Conservation (phyloP, 1,140 invertebrate species). For the Anthonomus grandis region DNA sequence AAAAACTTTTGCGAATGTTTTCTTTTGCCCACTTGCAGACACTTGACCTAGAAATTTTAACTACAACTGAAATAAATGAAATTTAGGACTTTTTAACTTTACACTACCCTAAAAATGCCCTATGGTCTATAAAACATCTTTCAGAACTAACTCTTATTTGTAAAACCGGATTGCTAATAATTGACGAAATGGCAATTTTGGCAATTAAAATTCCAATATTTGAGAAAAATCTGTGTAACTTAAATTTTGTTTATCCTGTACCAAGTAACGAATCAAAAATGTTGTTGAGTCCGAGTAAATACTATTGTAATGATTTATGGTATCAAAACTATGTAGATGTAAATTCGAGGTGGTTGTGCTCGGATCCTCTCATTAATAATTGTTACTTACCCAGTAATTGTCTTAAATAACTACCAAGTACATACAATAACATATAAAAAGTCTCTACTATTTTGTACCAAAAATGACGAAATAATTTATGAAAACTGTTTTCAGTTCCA, state of each 20-base stretch:
- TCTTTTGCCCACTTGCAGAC: constrained; percentile 6
- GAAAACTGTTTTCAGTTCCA: constrained; percentile 7
- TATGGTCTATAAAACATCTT: constrained; percentile 4
- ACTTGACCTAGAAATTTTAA: constrained; percentile 2
- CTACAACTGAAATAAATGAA: background rate
- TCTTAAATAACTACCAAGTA: background rate
- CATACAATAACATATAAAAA: constrained; percentile 8
- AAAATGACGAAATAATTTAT: background rate
- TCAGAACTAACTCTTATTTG: constrained; percentile 6
- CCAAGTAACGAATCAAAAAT: constrained; percentile 4
- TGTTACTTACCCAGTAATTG: background rate
- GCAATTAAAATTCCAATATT: constrained; percentile 12
- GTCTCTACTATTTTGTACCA: background rate
- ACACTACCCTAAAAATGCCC: constrained; percentile 7
- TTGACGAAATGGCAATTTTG: background rate
- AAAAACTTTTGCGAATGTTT: constrained; percentile 6
- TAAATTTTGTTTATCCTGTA: constrained; percentile 1
- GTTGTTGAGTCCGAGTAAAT: constrained; percentile 2
- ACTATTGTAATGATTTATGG: constrained; percentile 10
- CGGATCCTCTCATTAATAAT: background rate
- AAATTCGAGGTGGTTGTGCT: constrained; percentile 1
- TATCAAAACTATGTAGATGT: background rate
- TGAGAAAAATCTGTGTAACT: background rate
- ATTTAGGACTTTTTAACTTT: constrained; percentile 1
- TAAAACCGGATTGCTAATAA: background rate